Conservation (phyloP, 2,113 vertebrate genomes). For the Caloenas nicobarica region DNA sequence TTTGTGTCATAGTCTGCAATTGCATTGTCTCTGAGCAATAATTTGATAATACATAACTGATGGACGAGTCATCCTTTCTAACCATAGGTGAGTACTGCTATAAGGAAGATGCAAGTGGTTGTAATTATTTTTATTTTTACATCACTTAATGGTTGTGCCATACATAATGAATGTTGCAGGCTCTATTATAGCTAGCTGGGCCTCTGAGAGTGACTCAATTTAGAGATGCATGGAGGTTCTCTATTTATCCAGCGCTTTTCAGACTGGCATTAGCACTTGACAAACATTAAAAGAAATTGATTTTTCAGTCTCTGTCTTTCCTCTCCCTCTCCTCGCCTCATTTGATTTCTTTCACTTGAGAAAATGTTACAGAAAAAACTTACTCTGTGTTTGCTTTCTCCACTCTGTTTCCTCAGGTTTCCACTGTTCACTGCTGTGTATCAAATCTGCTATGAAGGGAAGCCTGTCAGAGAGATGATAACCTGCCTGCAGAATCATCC, state of each 20-base stretch:
- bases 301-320: background rate
- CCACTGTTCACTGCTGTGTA: constrained; percentile 86
- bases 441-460: constrained; percentile 87
- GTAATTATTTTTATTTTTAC: background rate
- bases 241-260: background rate
- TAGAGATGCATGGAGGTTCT: background rate
- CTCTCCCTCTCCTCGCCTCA: background rate
- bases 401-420: constrained; percentile 73
- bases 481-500: constrained; percentile 88
- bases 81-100: background rate
- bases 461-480: constrained; percentile 82
- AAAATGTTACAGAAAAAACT: background rate
- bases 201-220: background rate
- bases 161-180: background rate
- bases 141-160: background rate
- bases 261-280: background rate
- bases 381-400: accelerated
- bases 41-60: background rate
- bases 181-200: background rate
- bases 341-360: background rate
- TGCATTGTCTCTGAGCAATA: background rate
- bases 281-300: background rate
- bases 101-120: background rate
- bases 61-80: background rate
- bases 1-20: background rate